A percentile compares a stretch with the other conserved stretches of the same genome.
phyloP scores from a whole-genome alignment of 2,888 invertebrate genomes.

The Drosophila glabriapex region DNA sequence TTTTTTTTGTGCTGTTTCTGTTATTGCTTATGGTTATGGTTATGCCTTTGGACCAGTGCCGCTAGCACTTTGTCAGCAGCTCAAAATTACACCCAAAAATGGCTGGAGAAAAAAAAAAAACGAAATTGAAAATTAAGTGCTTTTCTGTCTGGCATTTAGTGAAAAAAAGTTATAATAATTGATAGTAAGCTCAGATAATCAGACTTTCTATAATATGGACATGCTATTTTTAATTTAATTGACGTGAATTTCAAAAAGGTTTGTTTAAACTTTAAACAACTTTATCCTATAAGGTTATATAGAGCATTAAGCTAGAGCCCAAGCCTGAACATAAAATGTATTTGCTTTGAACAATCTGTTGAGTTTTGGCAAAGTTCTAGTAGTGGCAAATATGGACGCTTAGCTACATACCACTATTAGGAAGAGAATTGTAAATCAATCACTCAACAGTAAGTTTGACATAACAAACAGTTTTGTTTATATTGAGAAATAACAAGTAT shows the following conservation, averaged over 20 bases:
- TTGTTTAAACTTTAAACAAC: background rate
- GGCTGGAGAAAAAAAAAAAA: conserved; percentile 14
- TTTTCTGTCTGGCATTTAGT: background rate
- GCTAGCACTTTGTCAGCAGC: conserved; percentile 44
- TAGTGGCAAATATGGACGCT: background rate
- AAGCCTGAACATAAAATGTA: background rate
- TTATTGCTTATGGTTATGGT: conserved; percentile 41
- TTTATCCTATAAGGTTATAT: background rate
- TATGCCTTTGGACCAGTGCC: conserved; percentile 33
- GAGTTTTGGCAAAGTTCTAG: background rate
- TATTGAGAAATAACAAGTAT: background rate
- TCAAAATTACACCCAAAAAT: conserved; percentile 36
- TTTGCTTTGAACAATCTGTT: background rate
- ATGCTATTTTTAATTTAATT: background rate
- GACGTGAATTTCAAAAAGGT: background rate
- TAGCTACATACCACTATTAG: background rate
- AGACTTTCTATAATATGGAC: background rate
- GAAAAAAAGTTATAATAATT: background rate
- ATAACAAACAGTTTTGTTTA: background rate
- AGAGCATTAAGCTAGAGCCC: no score
- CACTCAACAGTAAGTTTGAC: background rate
- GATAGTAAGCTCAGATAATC: background rate
- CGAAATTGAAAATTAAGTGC: conserved; percentile 14
- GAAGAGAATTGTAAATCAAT: background rate
- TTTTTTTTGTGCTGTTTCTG: conserved; percentile 25